A percentile compares a stretch with the other conserved stretches of the same genome.
Conservation (phyloP, 2,113 vertebrate species). For the Oenanthe oenanthe region DNA sequence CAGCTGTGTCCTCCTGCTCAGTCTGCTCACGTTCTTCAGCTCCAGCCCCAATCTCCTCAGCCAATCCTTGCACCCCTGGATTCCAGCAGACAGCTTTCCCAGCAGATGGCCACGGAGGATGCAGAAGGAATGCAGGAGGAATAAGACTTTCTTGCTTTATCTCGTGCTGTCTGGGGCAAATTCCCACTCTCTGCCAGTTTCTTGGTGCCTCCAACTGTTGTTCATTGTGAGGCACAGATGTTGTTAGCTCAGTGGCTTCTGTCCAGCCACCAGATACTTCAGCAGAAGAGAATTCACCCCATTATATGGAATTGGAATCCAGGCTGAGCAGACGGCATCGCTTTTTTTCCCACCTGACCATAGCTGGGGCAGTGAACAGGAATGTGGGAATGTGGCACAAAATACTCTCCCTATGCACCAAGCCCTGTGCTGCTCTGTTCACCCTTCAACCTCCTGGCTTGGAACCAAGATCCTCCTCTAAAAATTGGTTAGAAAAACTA, state of each 20-base stretch:
- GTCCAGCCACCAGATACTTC: not conserved
- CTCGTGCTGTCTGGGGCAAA: not conserved
- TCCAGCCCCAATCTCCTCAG: not conserved
- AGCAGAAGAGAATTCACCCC: not conserved
- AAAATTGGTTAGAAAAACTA: not conserved
- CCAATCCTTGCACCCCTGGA: not conserved
- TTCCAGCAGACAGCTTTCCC: not conserved
- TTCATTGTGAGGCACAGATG: not conserved
- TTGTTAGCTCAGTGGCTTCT: not conserved
- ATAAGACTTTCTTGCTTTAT: not conserved
- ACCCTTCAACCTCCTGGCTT: not conserved
- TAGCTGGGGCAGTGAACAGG: not conserved
- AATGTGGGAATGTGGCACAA: not conserved
- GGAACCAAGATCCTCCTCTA: not conserved
- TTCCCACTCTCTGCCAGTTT: not conserved
- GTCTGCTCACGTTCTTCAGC: not conserved
- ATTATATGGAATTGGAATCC: not conserved
- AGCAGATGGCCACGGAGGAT: not conserved
- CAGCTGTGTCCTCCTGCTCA: not conserved
- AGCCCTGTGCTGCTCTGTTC: not conserved
- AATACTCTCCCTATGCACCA: not conserved
- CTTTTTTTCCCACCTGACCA: not conserved
- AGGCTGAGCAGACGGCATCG: fast-evolving
- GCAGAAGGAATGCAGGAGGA: not conserved
- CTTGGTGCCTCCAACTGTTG: not conserved